Evolutionary conservation across 2,113 vertebrate genomes (phyloP), one percentile per base, ranked within the genome.

Genomic region (Eurystomus gularis): DNA sequence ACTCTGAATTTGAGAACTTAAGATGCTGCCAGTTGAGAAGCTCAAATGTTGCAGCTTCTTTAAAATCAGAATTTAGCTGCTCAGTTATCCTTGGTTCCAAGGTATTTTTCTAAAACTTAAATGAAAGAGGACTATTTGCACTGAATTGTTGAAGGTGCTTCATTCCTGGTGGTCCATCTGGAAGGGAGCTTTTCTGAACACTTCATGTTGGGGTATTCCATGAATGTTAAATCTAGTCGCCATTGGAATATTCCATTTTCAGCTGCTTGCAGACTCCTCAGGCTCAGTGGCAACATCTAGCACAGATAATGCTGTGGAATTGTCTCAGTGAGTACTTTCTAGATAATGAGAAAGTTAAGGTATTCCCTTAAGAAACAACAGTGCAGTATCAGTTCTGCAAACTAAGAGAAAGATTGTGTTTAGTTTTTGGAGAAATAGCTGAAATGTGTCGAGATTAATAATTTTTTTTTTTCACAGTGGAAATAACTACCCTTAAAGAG

Each of bases 171-270:
- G 46, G 31, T 10, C 49, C 11, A 10, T 54, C 31, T 35, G 73
- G 24, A 79, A 82, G 21, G 65, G 55, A 92, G 3, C 13, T 69
- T 73, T 70, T 57, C 31, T 60, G 39, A 65, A n/a, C 4, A 4
- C 60, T 93, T 87, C 17, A 5, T 17, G 2, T 16, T 26, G 55
- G 51, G 33, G 3, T 88, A 17, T 82, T 78, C 17, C 9, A 9
- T 49, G 35, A 13, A 23, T 28, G 29, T 82, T 82, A 79, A 46
- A 51, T 73, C 29, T 42, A n/a, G n/a, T 70, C 28, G 20, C 2
- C 0, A 2, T 7, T 37, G 33, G 72, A 54, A 49, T 70, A 24
- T 25, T 21, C 24, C 0, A 0, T 72, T 48, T 42, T 69, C 70
- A 91, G 42, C 86, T 73, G 40, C 28, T 96, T 90, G 12, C 65